Evolutionary conservation across 2,113 vertebrate species (phyloP).

Genomic region (Callithrix jacchus): DNA sequence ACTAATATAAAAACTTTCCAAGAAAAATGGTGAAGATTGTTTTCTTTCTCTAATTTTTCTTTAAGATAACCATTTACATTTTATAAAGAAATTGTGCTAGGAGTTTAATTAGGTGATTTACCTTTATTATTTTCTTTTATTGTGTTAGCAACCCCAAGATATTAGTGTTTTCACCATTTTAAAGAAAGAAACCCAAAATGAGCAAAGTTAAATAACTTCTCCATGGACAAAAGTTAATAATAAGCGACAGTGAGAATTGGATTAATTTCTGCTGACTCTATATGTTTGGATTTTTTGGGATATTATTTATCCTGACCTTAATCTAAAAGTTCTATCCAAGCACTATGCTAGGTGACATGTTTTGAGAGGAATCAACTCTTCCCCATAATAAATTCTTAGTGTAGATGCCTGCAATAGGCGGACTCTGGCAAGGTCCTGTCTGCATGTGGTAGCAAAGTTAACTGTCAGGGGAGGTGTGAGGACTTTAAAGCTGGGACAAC

Average conservation of each 20-base stretch:
- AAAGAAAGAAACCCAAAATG: background rate
- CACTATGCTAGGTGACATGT: background rate
- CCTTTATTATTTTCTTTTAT: slow-evolving; percentile 31
- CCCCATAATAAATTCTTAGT: background rate
- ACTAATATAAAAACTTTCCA: background rate
- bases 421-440: background rate
- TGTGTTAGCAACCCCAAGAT: background rate
- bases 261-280: background rate
- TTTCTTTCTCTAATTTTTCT: background rate
- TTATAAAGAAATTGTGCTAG: background rate
- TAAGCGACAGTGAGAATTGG: background rate
- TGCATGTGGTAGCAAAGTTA: background rate
- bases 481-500: background rate
- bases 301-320: background rate
- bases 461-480: background rate
- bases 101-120: slow-evolving; percentile 1
- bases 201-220: slow-evolving; percentile 13
- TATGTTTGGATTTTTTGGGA: background rate
- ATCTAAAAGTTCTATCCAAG: background rate
- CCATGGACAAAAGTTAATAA: background rate
- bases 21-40: background rate
- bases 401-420: background rate
- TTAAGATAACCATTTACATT: background rate
- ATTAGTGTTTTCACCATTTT: background rate
- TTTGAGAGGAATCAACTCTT: background rate